A percentile compares a stretch with the other conserved stretches of the same genome.
These are phyloP conservation scores for Calyptommatus sinebrachiatus DNA, from an alignment of 2,113 vertebrate species.

Conservation along the genomic window DNA sequence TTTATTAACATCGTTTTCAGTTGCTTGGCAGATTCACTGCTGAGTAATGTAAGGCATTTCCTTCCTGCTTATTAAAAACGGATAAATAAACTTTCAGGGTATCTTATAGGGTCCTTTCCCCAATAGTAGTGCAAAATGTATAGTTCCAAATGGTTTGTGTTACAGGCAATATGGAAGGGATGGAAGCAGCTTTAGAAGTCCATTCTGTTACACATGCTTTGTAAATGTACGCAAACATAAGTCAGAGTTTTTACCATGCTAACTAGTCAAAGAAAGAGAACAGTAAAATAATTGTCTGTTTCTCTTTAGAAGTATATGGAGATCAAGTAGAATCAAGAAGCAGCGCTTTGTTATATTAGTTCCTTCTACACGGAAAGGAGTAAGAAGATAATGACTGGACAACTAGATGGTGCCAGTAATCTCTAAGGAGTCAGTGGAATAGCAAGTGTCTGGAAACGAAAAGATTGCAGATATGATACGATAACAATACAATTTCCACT, in stretches of 20 bases:
- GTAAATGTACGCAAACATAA: not conserved
- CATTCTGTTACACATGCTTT: not conserved
- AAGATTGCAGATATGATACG: too few relatives aligned
- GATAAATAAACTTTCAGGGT: slow-evolving; percentile 52
- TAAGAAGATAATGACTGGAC: too few relatives aligned
- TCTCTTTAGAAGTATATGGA: slow-evolving; percentile 2
- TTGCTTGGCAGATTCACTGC: slow-evolving; percentile 62
- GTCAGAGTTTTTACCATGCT: not conserved
- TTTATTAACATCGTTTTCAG: slow-evolving; percentile 56
- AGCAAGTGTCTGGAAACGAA: too few relatives aligned
- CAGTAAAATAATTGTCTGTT: not conserved
- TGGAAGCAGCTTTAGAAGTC: not conserved
- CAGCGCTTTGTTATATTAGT: not conserved
- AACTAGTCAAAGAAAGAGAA: not conserved
- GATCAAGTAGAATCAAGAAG: not conserved
- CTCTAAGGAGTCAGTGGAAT: too few relatives aligned
- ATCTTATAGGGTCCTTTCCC: not conserved
- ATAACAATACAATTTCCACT: too few relatives aligned
- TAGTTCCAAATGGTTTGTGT: slow-evolving; percentile 20
- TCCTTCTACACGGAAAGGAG: not conserved
- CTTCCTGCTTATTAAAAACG: slow-evolving; percentile 63
- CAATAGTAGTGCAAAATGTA: slow-evolving; percentile 31
- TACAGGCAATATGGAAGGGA: slow-evolving; percentile 31
- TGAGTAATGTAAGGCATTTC: slow-evolving; percentile 64
- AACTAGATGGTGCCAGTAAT: too few relatives aligned